Evolutionary conservation across 2,113 vertebrate species (phyloP), one percentile per base, ranked within the genome.

Genomic region (Eclectus roratus): DNA sequence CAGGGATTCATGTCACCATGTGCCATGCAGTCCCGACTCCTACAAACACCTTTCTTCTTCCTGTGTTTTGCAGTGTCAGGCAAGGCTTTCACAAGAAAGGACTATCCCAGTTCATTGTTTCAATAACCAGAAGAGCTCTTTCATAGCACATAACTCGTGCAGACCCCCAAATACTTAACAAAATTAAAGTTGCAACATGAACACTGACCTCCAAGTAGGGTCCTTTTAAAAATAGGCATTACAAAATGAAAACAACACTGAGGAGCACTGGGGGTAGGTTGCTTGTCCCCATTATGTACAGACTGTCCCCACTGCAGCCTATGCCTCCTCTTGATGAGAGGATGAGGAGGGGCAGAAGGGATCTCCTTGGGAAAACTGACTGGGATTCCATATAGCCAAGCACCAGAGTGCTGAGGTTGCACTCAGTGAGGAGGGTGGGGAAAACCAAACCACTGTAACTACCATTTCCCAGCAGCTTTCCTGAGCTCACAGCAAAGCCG

Each of bases 21-120:
- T 78, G 87, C 86, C 60, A n/a, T 0, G 4, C 1, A 0, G 60
- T 31, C 69, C 69, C 3, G 0, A 35, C 70, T 77, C 4, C 0
- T 7, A 43, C 66, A 1, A 1, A 85, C 52, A 39, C 47, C 61
- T 19, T 47, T 37, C 55, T 52, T 84, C 73, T 24, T 68, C 37
- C 56, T 33, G 39, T 27, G 35, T 24, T 64, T 33, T 39, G 52
- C 80, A 43, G 27, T 4, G 43, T 10, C 65, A 65, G 44, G 44
- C 41, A 49, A 47, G 49, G 53, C 39, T 89, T 43, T 14, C 56
- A 64, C 41, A 68, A 65, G 56, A 52, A 89, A 76, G 14, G 31
- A 46, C 53, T n/a, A 19, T 3, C 28, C 70, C 79, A 69, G 16
- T 37, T 58, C 41, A 27, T 25, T 52, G 31, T 49, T 78, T 35